phyloP scores from a whole-genome alignment of 2,113 vertebrate genomes.

The Capricornis sumatraensis region DNA sequence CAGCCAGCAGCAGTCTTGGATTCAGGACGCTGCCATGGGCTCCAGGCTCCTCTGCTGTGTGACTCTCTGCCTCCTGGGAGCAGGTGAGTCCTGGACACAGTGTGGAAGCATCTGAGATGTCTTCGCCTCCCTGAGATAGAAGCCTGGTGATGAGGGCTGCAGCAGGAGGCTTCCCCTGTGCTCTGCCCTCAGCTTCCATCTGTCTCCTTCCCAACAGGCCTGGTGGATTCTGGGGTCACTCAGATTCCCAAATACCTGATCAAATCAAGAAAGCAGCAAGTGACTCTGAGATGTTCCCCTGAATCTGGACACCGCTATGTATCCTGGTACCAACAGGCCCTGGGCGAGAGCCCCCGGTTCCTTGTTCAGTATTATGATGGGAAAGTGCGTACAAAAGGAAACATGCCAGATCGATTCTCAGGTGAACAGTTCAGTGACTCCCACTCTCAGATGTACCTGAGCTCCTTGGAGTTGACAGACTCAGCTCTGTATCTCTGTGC shows the following conservation, averaged over 20 bases:
- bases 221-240: background rate
- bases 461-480: background rate
- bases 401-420: accelerated
- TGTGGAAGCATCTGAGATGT: no score
- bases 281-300: background rate
- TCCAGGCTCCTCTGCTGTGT: no score
- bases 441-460: background rate
- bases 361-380: background rate
- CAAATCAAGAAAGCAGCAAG: background rate
- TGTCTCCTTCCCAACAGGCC: background rate
- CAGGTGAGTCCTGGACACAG: no score
- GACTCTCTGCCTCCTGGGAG: no score
- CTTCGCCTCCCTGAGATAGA: no score
- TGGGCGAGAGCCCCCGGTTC: background rate
- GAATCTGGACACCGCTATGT: background rate
- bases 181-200: background rate
- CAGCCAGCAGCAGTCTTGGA: no score
- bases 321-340: slow-evolving; percentile 20
- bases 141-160: no score
- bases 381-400: background rate
- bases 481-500: background rate
- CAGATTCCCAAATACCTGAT: background rate
- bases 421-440: accelerated
- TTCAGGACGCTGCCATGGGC: no score
- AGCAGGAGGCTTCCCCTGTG: no score